phyloP scores from a whole-genome alignment of 2,113 vertebrate genomes.

The Tinamus guttatus region DNA sequence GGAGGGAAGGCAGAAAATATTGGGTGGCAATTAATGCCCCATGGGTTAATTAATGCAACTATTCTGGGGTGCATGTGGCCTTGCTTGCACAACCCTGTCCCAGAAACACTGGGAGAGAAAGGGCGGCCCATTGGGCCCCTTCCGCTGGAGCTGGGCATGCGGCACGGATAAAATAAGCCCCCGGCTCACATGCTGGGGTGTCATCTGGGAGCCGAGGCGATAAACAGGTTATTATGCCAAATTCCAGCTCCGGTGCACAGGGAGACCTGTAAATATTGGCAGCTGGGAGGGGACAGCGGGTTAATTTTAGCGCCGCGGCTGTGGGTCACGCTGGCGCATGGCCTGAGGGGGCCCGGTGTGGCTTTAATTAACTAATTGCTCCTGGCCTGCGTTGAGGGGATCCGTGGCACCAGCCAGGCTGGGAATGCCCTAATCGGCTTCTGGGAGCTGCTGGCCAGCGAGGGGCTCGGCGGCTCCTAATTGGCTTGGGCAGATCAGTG shows the following conservation, averaged over 20 bases:
- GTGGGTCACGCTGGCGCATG: rapidly evolving
- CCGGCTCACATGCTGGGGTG: background rate
- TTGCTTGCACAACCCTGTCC: background rate
- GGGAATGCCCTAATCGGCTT: slow-evolving; percentile 17
- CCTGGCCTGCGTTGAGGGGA: slow-evolving; percentile 18
- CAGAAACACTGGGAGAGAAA: background rate
- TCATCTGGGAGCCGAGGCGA: slow-evolving; percentile 9
- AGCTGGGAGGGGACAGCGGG: background rate
- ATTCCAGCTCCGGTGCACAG: background rate
- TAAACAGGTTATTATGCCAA: slow-evolving; percentile 68
- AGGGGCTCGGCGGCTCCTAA: background rate
- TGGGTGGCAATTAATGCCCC: too few relatives aligned
- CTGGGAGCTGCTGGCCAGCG: background rate
- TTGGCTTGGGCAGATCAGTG: slow-evolving; percentile 47
- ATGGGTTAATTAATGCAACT: too few relatives aligned
- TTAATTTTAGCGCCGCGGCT: slow-evolving; percentile 65
- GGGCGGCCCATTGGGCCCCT: background rate
- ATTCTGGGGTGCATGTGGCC: too few relatives aligned
- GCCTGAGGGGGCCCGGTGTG: background rate
- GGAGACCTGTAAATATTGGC: slow-evolving; percentile 59
- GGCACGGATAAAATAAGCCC: background rate
- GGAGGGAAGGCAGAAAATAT: too few relatives aligned
- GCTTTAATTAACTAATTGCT: slow-evolving; percentile 31
- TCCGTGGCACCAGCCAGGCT: rapidly evolving
- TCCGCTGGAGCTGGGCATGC: background rate